Base-by-base conservation (phyloP, 2,797 vertebrate species). In the Pseudotriccus pelzelni region DNA sequence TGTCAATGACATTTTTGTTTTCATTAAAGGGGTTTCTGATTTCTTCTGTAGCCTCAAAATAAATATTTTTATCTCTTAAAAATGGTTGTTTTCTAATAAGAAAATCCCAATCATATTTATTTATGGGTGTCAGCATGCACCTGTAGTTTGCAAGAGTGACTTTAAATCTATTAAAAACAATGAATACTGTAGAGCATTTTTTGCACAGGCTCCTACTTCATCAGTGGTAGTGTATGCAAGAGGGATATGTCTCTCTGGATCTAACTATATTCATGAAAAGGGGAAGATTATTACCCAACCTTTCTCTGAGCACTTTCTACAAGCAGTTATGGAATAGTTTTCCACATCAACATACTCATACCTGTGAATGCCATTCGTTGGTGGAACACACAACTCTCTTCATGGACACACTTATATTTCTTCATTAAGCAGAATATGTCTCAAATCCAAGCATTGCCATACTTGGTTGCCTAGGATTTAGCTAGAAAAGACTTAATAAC, bases 201-300 rank as follows among this genome's bases (percentile, higher is more conserved):
- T 18, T 37, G 16, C 27, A 37, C 6, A 34, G 11, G 19, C 22
- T 75, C 3, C 25, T 43, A 3, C 10, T 75, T 47, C 1, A 4
- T 13, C 7, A 37, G 37, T 15, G 14, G 8, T 39, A 36, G 21
- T 34, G 3, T 13, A 28, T 24, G 6, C 2, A 30, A 37, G 36
- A 67, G 22, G 30, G 24, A 34, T 20, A 7, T 50, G 22, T 14
- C 34, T 74, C 6, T 76, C 46, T 41, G 82, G 22, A 24, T 28
- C 17, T 68, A 43, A 56, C 34, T 37, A 14, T 13, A 67, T 49
- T 27, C 59, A 17, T 14, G 41, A 37, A 69, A 39, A 49, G 15
- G 6, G 4, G 3, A 47, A 73, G 6, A 7, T 50, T 76, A 75
- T 52, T 28, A 60, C 17, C 7, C 14, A 39, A 6, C 0, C 3